Evolutionary conservation across 1,140 invertebrate species (phyloP).

Genomic region (Steinernema khuongi): DNA sequence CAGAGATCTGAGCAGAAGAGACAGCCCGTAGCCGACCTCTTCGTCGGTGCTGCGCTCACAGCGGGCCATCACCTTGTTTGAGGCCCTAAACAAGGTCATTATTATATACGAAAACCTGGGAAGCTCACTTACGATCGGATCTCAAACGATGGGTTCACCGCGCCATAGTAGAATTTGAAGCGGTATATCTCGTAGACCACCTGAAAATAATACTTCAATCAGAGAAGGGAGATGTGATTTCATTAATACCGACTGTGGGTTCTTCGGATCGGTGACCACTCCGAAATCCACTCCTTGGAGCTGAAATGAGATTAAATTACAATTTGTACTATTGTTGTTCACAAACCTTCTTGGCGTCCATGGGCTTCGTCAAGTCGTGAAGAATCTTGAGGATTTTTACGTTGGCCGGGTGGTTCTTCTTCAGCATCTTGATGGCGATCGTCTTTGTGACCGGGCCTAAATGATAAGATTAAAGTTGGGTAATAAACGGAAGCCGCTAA

Average conservation of each 20-base stretch:
- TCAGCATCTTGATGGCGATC: not conserved
- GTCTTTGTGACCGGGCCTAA: not conserved
- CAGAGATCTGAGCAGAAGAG: not conserved
- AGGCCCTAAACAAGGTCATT: not conserved
- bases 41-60: not conserved
- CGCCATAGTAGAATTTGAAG: not conserved
- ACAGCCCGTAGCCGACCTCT: not conserved
- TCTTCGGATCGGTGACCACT: not conserved
- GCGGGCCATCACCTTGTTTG: not conserved
- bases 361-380: not conserved
- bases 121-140: not conserved
- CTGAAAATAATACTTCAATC: no score
- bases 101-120: not conserved
- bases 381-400: not conserved
- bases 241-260: not conserved
- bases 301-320: not conserved
- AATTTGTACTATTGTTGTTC: no score
- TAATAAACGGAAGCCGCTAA: not conserved
- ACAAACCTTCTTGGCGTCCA: not conserved
- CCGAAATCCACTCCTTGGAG: not conserved
- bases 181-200: constrained; percentile 10
- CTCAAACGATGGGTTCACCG: not conserved
- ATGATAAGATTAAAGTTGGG: not conserved
- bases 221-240: no score
- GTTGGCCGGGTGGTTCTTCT: not conserved